Evolutionary conservation across 2,113 vertebrate species (phyloP).

Genomic region (Budorcas taxicolor): DNA sequence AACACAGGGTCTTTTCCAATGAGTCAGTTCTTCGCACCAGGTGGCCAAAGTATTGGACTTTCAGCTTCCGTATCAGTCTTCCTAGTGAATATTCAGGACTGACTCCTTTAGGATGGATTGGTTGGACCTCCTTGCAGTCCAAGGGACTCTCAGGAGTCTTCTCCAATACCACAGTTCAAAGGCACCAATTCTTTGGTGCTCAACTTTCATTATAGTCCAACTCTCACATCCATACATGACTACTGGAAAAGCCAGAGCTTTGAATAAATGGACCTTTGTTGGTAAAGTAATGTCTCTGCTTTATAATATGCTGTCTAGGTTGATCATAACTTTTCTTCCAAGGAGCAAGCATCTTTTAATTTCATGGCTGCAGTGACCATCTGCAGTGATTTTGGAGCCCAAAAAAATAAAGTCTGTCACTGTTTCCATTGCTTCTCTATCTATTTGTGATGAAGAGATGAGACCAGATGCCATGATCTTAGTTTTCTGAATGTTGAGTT

Average conservation of each 20-base stretch:
- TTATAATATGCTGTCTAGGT: background rate
- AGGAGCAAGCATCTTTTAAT: background rate
- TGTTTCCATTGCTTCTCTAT: background rate
- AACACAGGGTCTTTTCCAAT: background rate
- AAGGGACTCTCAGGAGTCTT: background rate
- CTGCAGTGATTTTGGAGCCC: background rate
- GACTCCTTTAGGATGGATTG: background rate
- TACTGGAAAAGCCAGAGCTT: background rate
- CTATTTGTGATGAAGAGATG: background rate
- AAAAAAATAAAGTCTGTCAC: rapidly evolving
- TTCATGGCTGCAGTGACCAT: background rate
- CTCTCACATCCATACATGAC: background rate
- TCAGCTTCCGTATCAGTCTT: background rate
- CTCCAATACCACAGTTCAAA: background rate
- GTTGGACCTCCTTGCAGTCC: background rate
- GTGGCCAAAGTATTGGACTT: background rate
- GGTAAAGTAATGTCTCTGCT: background rate
- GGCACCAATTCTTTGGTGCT: rapidly evolving
- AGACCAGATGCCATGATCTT: background rate
- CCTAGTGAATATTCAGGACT: background rate
- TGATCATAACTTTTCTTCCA: background rate
- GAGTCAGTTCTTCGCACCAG: background rate
- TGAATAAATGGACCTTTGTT: background rate
- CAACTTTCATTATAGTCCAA: background rate
- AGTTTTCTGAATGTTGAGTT: background rate